Base-by-base conservation (phyloP, 2,113 vertebrate species). In the Herpailurus yagouaroundi region DNA sequence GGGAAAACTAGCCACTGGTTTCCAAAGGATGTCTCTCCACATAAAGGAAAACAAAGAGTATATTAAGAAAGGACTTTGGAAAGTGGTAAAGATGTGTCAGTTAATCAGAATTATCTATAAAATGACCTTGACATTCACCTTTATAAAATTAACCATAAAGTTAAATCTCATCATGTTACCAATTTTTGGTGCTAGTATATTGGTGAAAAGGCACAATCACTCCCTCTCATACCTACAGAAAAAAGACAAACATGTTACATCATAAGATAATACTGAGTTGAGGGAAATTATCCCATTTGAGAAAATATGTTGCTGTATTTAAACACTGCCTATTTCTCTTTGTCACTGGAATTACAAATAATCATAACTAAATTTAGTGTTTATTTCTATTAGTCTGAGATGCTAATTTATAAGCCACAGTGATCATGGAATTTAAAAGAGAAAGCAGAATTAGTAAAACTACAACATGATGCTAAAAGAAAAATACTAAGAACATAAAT, bases 81-180 rank as follows among this genome's bases (percentile, higher is more conserved):
- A 94, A 82, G 21, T 81, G 31, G 1, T 38, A 63, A 82, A 86
- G 16, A 74, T 50, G 18, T 55, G 36, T 66, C 66, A 9, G 13
- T 45, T 89, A 38, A 81, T 50, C 45, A 79, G 45, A 91, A 89
- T 27, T n/a, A 76, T 52, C 50, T 73, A 29, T 23, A 71, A 81
- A 79, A 16, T 77, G 36, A 0, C 31, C 45, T 68, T 76, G 19
- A 60, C 21, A 41, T 60, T 27, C 13, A 0, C n/a, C 81, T 77
- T 97, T 73, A 93, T 55, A 89, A 88, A 95, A 73, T 45, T 60
- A 94, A 86, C n/a, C 68, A 48, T n/a, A 48, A 94, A 71, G 0
- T 85, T 80, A 90, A 85, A 80, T 31, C 76, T 33, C 29, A 74
- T 79, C 45, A 87, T 85, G 7, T 91, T 85, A 80, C 84, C n/a